These are phyloP conservation scores for Antidorcas marsupialis DNA, from an alignment of 2,113 vertebrate species.

Conservation along the genomic window DNA sequence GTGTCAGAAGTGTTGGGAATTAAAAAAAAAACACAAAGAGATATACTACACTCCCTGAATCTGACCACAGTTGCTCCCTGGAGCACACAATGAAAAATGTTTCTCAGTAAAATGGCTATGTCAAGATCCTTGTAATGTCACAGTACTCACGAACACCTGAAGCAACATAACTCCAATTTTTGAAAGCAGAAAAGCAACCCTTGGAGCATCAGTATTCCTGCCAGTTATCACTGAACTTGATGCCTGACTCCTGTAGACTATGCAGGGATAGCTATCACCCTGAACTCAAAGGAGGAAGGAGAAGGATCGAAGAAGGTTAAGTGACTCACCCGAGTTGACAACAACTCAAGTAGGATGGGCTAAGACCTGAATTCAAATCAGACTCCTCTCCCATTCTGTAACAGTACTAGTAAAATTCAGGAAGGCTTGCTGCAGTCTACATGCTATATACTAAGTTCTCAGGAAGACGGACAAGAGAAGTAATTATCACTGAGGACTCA, in stretches of 20 bases:
- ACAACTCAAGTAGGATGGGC: not conserved
- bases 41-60: not conserved
- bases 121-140: not conserved
- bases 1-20: not conserved
- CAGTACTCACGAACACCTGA: not conserved
- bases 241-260: not conserved
- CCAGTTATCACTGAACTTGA: not conserved
- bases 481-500: not conserved
- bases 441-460: not conserved
- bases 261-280: not conserved
- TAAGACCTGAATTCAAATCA: not conserved
- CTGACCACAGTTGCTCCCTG: not conserved
- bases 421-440: not conserved
- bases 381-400: not conserved
- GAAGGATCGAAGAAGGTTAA: not conserved
- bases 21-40: not conserved
- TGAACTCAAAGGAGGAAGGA: not conserved
- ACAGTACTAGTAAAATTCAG: not conserved
- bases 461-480: not conserved
- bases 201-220: not conserved
- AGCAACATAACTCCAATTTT: not conserved
- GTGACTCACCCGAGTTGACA: not conserved
- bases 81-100: not conserved
- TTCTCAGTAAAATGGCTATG: not conserved
- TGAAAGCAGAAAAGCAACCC: not conserved